Base-by-base conservation (phyloP, 2,797 vertebrate genomes). In the Meda fulgida region DNA sequence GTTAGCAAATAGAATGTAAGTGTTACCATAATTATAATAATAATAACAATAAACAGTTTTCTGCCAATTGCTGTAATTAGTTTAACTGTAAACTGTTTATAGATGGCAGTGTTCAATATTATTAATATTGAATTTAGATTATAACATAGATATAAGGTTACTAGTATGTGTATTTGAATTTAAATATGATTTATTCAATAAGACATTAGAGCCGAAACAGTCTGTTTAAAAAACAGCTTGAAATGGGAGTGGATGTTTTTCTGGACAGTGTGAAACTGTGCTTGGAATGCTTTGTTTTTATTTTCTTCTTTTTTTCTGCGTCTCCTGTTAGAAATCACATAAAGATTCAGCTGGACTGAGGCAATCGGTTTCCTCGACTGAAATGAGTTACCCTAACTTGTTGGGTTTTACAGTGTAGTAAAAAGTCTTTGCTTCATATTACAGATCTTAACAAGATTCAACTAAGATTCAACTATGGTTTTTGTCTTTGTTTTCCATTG, bases 211-310 rank as follows among this genome's bases (percentile, higher is more conserved):
- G 21, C 73, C 0, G 31, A 36, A 58, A 55, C 29, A 23, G 16
- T 29, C 7, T 51, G 19, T 36, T 55, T 55, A 36, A 76, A 77
- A 58, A 38, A 36, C 75, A 77, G 75, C 34, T n/a, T 58, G 51
- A 58, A 38, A 58, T 58, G 51, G 75, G 75, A 38, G 51, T 77
- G 53, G 23, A 77, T 77, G 75, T 77, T 77, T 53, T 38, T 77
- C 34, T 58, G 75, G 13, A 58, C 34, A 9, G 31, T 86, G 87
- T 63, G 67, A 86, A 88, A 87, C 60, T 85, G 82, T 86, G 87
- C 19, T 58, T 60, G 75, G 85, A 86, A 88, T 84, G 76, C 40
- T 69, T 77, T 80, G 31, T 73, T 81, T 81, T 11, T 63, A 26
- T 29, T 34, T 75, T 67, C 66, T 51, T 76, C 70, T 83, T 70